Evolutionary conservation across 2,113 vertebrate genomes (phyloP), one percentile per base, ranked within the genome.

Genomic region (Grallaria varia): DNA sequence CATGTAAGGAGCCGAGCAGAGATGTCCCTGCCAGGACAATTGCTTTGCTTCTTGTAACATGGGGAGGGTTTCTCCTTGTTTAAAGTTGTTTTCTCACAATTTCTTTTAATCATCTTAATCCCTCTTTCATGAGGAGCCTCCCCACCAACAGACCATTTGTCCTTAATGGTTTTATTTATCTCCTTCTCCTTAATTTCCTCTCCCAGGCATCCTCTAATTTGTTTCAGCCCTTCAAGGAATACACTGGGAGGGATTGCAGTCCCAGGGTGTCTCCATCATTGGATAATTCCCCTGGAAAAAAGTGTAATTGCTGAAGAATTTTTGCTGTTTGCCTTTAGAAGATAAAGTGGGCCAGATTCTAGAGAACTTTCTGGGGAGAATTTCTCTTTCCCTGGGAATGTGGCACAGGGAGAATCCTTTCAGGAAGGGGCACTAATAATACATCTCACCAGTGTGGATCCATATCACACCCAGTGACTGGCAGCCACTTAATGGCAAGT

Each of bases 21-120:
- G 50, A 4, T 50, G 50, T 56, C 86, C n/a, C 59, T 93, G 68
- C 85, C 88, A 74, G 55, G 17, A 66, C 35, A 31, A 35, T 67
- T 82, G 78, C 42, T 93, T 82, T 79, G 37, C 64, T 91, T 63
- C 79, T 33, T 3, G 10, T 11, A 64, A 22, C 8, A 9, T 3
- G 21, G 39, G 33, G 21, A 69, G 12, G 4, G 53, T 76, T 82
- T 69, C 63, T 95, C 63, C 67, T 90, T 91, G 69, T 86, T 63
- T 77, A 66, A 68, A 90, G 50, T 25, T 62, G 3, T 31, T 31
- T 52, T 24, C 74, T 86, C 0, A 7, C 53, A 27, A 1, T 56
- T 50, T 47, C 44, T 80, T 80, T 76, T 72, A 72, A 89, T 93
- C 62, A 50, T 59, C 22, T 27, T 84, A 94, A 96, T 94, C 67